Conservation (phyloP, 2,888 invertebrate genomes). For the Megastigmus dorsalis region DNA sequence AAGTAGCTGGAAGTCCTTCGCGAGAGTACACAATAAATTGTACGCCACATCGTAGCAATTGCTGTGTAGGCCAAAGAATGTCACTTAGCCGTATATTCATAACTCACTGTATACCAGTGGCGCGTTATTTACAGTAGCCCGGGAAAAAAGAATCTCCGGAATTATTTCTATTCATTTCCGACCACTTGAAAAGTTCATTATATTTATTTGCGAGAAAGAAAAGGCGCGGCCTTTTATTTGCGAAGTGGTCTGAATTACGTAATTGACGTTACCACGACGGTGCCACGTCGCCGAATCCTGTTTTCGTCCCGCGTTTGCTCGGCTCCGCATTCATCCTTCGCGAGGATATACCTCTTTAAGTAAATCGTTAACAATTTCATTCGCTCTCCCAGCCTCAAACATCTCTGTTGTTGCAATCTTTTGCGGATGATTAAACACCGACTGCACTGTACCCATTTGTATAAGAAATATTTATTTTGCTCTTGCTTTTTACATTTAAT, state of each 20-base stretch:
- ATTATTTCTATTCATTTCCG: slow-evolving; percentile 3
- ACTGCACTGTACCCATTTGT: not conserved
- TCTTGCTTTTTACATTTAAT: slow-evolving; percentile 1
- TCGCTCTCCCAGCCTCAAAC: not conserved
- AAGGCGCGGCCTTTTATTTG: not conserved
- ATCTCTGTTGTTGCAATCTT: not conserved
- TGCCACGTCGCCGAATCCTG: too few species aligned
- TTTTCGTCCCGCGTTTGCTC: not conserved
- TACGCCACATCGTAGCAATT: too few species aligned
- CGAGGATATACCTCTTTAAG: not conserved
- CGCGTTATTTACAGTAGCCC: not conserved
- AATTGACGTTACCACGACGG: slow-evolving; percentile 7
- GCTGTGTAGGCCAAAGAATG: too few species aligned
- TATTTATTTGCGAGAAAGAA: not conserved
- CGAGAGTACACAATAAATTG: too few species aligned
- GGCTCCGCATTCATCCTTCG: not conserved
- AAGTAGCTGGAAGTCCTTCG: too few species aligned
- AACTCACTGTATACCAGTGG: too few species aligned
- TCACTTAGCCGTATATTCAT: too few species aligned
- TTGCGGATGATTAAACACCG: not conserved
- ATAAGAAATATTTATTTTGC: slow-evolving; percentile 12
- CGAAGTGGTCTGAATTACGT: slow-evolving; percentile 11
- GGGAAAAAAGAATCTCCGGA: slow-evolving; percentile 6
- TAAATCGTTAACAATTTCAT: slow-evolving; percentile 21
- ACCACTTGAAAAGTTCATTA: slow-evolving; percentile 10